Evolutionary conservation across 2,888 invertebrate genomes (phyloP).

Genomic region (Epirrhoe tristata): DNA sequence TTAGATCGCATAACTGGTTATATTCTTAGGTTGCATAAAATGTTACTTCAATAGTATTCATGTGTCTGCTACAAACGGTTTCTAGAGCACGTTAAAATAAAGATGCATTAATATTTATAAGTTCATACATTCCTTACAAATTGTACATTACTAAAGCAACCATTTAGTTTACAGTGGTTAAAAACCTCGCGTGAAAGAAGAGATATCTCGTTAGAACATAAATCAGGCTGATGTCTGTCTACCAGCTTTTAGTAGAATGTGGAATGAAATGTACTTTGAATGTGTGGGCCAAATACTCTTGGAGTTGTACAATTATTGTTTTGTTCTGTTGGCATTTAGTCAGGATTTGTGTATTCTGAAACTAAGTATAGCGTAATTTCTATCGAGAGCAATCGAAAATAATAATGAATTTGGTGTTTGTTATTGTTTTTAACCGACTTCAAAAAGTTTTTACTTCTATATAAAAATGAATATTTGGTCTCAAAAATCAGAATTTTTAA

Average conservation of each 20-base stretch:
- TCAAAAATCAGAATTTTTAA: too few species aligned
- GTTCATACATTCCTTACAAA: constrained; percentile 22
- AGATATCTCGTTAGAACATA: constrained; percentile 57
- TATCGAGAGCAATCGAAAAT: neutral
- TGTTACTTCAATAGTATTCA: too few species aligned
- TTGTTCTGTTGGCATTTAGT: neutral
- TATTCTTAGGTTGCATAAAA: too few species aligned
- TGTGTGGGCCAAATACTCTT: neutral
- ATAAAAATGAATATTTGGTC: too few species aligned
- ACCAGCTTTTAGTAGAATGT: constrained; percentile 15
- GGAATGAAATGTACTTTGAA: neutral
- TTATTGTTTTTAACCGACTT: neutral
- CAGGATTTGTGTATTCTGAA: neutral
- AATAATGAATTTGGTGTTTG: neutral
- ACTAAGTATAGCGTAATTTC: neutral
- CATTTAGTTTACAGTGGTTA: constrained; percentile 44
- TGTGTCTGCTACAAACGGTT: too few species aligned
- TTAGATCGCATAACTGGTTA: too few species aligned
- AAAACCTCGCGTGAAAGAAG: constrained; percentile 54
- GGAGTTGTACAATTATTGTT: neutral
- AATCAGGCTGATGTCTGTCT: constrained; percentile 21
- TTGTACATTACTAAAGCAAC: constrained; percentile 21
- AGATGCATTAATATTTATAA: neutral
- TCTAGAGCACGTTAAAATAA: neutral
- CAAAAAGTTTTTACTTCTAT: too few species aligned